phyloP scores from a whole-genome alignment of 92 coral and sea anemone species.

The Palythoa caribaeorum region DNA sequence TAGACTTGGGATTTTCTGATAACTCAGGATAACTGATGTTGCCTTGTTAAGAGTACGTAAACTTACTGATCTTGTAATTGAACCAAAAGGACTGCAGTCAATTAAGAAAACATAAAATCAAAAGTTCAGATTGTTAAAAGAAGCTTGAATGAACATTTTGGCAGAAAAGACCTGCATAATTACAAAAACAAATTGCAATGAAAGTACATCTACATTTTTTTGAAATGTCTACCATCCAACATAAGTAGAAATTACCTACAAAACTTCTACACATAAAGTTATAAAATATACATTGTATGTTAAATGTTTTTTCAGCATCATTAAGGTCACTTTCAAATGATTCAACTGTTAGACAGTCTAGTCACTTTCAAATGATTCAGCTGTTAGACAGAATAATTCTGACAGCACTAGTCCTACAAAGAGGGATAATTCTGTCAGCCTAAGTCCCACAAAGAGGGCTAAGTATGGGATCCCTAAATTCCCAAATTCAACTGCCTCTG shows the following conservation, averaged over 20 bases:
- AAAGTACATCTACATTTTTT: conserved; percentile 52
- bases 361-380: conserved; percentile 55
- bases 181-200: conserved; percentile 47
- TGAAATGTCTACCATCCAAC: conserved; percentile 53
- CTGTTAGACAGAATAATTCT: conserved; percentile 50
- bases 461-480: conserved; percentile 57
- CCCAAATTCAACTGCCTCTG: conserved; percentile 57
- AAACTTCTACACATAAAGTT: conserved; percentile 50
- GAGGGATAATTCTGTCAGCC: conserved; percentile 40
- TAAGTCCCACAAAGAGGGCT: conserved; percentile 61
- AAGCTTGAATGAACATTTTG: conserved; percentile 51
- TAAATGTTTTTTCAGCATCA: conserved; percentile 49
- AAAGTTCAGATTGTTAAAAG: conserved; percentile 48
- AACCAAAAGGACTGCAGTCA: conserved; percentile 57
- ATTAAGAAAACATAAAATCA: conserved; percentile 60
- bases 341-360: conserved; percentile 19
- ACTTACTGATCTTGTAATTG: conserved; percentile 46
- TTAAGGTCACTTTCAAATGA: conserved; percentile 53
- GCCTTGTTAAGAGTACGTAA: conserved; percentile 58
- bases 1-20: conserved; percentile 52
- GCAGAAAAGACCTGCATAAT: conserved; percentile 49
- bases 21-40: conserved; percentile 67
- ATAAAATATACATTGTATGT: conserved; percentile 43
- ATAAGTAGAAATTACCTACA: conserved; percentile 55
- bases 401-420: conserved; percentile 29